phyloP scores from a whole-genome alignment of 2,113 vertebrate species.

The Marcusenius ussheri region DNA sequence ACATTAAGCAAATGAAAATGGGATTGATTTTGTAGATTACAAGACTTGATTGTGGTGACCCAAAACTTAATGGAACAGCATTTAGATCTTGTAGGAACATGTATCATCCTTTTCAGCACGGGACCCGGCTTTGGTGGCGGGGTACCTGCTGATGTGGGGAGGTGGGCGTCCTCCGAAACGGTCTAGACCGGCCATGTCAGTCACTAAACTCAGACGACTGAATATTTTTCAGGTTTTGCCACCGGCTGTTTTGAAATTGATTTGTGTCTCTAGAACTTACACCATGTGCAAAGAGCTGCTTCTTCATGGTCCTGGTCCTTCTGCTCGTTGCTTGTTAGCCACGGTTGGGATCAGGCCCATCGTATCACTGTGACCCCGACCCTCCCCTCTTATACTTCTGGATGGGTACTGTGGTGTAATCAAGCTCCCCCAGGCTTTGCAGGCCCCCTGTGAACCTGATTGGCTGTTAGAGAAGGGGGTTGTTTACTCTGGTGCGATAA shows the following conservation, averaged over 20 bases:
- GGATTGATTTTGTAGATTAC: constrained; percentile 44
- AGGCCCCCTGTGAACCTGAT: neutral
- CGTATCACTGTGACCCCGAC: neutral
- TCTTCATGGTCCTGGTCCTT: neutral
- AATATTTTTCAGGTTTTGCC: neutral
- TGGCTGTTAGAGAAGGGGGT: neutral
- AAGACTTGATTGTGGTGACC: constrained; percentile 46
- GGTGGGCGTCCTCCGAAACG: neutral
- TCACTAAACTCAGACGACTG: neutral
- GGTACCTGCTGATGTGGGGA: neutral
- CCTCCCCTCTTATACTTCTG: neutral
- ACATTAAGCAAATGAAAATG: constrained; percentile 50
- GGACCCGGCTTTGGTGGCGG: neutral
- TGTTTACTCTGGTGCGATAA: neutral
- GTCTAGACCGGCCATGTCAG: neutral
- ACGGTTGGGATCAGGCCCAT: neutral
- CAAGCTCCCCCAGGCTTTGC: neutral
- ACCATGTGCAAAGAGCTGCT: neutral
- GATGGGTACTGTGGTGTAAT: neutral
- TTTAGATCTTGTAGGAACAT: constrained; percentile 34
- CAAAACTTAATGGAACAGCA: constrained; percentile 40
- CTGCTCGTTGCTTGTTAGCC: neutral
- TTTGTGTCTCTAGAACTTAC: neutral
- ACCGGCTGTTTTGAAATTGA: neutral
- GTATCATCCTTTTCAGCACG: constrained; percentile 26